Percentiles rank a stretch among this genome's conserved stretches.
Evolutionary conservation across 2,113 vertebrate species (phyloP).

Genomic region (Anseranas semipalmata): DNA sequence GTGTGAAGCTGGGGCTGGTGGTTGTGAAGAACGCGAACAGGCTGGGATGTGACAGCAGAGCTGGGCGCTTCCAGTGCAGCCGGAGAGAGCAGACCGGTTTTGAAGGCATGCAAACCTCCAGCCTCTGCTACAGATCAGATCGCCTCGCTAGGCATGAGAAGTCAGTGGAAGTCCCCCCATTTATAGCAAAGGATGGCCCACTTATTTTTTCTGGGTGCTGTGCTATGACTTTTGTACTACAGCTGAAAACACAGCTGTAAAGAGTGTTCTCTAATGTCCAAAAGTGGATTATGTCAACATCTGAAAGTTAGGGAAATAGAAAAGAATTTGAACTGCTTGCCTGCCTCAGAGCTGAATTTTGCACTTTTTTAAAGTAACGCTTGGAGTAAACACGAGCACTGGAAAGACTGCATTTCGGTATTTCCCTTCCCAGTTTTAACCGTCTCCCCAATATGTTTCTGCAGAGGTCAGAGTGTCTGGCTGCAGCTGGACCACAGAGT

Average conservation of each 20-base stretch:
- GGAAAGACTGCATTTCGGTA: not conserved
- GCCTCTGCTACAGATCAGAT: not conserved
- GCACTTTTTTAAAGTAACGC: not conserved
- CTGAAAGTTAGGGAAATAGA: not conserved
- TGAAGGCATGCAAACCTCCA: not conserved
- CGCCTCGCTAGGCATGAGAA: rapidly evolving
- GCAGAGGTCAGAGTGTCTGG: constrained; percentile 93
- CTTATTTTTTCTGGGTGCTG: not conserved
- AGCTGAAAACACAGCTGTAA: not conserved
- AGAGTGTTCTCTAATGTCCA: rapidly evolving
- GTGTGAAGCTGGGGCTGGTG: not conserved
- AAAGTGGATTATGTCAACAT: not conserved
- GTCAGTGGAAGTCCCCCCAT: not conserved
- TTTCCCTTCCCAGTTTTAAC: not conserved
- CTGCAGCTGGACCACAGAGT: constrained; percentile 95
- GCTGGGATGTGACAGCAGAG: rapidly evolving
- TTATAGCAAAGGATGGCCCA: not conserved
- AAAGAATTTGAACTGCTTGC: not conserved
- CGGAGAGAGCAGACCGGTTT: not conserved
- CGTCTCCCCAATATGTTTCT: not conserved
- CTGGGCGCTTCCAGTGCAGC: rapidly evolving
- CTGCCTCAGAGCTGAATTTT: not conserved
- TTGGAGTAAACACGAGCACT: rapidly evolving
- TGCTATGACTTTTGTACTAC: not conserved
- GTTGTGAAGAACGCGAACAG: not conserved